Conservation (phyloP, 2,888 invertebrate species). For the Melinaea marsaeus region DNA sequence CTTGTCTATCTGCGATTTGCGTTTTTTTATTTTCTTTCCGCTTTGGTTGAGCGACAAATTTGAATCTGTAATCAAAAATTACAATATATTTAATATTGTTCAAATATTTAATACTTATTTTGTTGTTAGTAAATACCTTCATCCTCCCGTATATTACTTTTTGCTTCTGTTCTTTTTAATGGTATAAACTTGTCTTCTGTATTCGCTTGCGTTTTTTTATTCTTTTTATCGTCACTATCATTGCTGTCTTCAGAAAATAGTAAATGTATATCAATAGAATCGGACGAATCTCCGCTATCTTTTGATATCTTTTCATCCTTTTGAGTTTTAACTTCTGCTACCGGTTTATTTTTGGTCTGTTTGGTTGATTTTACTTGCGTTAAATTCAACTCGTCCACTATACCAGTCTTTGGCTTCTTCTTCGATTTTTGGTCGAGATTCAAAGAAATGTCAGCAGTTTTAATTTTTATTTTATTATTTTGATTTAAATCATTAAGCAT, state of each 20-base stretch:
- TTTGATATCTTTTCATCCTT: conserved; percentile 26
- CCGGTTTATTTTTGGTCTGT: conserved; percentile 30
- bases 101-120: neutral
- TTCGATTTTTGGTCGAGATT: conserved; percentile 52
- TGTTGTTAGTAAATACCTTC: conserved; percentile 39
- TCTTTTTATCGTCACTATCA: conserved; percentile 41
- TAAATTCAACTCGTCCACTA: conserved; percentile 62
- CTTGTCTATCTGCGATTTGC: conserved; percentile 11
- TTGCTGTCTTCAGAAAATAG: conserved; percentile 65
- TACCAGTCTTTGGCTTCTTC: conserved; percentile 42
- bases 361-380: conserved; percentile 45
- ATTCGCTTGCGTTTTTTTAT: conserved; percentile 25
- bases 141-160: conserved; percentile 49
- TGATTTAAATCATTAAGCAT: conserved; percentile 54
- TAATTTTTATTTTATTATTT: conserved; percentile 37
- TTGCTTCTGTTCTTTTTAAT: conserved; percentile 51
- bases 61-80: conserved; percentile 4
- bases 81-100: neutral
- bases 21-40: conserved; percentile 26
- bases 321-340: conserved; percentile 20
- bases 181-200: conserved; percentile 48
- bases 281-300: conserved; percentile 46
- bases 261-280: conserved; percentile 59
- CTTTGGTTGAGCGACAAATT: conserved; percentile 22
- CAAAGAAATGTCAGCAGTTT: conserved; percentile 51